Conservation (phyloP, 2,113 vertebrate genomes). For the Lanius ludovicianus region DNA sequence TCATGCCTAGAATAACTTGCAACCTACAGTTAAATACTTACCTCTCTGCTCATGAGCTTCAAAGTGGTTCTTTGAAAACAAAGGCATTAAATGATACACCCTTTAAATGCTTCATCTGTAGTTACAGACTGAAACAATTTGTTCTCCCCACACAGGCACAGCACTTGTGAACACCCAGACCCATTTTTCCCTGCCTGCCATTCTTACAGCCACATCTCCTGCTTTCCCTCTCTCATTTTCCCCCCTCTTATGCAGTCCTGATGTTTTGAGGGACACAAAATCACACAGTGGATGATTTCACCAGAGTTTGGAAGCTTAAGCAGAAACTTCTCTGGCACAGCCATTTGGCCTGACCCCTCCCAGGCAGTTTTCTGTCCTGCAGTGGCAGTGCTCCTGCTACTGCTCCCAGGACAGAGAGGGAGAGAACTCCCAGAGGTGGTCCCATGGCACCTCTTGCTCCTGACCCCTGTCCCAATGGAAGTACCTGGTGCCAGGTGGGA, state of each 20-base stretch:
- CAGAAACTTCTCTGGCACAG: not conserved
- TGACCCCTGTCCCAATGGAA: accelerated
- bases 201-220: not conserved
- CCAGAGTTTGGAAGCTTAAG: not conserved
- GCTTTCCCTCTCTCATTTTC: accelerated
- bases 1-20: conserved; percentile 6
- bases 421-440: not conserved
- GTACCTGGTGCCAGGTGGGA: not conserved
- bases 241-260: not conserved
- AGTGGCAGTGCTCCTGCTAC: not conserved
- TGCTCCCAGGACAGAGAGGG: not conserved
- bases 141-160: not conserved
- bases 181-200: accelerated
- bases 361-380: too few species aligned
- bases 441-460: not conserved
- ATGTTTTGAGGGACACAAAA: not conserved
- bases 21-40: conserved; percentile 34
- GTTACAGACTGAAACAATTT: not conserved
- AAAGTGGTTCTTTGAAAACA: conserved; percentile 24
- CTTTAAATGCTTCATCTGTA: conserved; percentile 37
- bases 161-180: not conserved
- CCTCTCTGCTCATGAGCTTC: not conserved
- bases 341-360: not conserved
- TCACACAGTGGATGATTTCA: not conserved
- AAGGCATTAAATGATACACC: not conserved